Base-by-base conservation (phyloP, 2,113 vertebrate species). In the Uropsilus gracilis region DNA sequence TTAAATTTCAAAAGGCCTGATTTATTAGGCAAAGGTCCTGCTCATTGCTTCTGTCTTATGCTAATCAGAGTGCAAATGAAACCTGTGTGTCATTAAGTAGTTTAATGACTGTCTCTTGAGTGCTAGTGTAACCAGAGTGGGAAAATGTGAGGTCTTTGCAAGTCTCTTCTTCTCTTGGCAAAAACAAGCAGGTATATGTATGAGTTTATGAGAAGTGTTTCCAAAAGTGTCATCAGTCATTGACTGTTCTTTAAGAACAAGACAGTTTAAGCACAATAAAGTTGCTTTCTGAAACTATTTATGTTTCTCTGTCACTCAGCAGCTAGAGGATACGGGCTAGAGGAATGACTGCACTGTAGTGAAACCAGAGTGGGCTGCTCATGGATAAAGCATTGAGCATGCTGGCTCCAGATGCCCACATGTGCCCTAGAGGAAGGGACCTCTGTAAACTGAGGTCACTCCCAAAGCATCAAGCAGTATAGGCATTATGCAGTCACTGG, bases 31-130 rank as follows among this genome's bases (percentile, higher is more conserved):
- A 5, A 12, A 50, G 50, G 78, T 76, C 84, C 77, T 42, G 71
- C 64, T 88, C 71, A 28, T 94, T 59, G 34, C 14, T 85, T 93
- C 91, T 89, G 17, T 94, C 57, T 89, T 90, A 18, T 22, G 72
- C 88, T 91, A 76, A 84, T 91, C 32, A 12, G 72, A 57, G 75
- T 44, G 32, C 55, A 77, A 24, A 83, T 18, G 66, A 80, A 85
- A 71, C 80, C 72, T 50, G 16, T 11, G 44, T 72, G 76, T 91
- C 94, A 85, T 77, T 69, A 76, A 86, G 83, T 39, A 61, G 39
- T 80, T 53, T 50, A 63, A 69, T 53, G 91, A 63, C 37, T 80
- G 71, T 78, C 68, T 89, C 46, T 55, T 20, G 53, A 89, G 59
- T 59, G 72, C 71, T 26, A 5, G 30, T 20, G 14, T 46, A 84